Conservation (phyloP, 2,797 vertebrate genomes). For the Silurus lanzhouensis region DNA sequence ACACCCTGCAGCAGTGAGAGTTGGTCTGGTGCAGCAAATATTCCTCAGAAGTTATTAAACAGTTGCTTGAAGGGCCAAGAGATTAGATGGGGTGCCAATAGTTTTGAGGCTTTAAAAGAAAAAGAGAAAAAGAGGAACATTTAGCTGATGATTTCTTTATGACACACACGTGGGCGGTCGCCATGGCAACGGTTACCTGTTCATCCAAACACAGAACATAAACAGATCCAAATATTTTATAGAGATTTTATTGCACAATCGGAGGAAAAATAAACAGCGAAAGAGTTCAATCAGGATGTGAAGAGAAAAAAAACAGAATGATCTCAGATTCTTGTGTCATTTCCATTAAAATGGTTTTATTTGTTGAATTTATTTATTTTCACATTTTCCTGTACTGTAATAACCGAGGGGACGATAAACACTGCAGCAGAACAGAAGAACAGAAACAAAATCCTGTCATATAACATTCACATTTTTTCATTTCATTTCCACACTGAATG, state of each 20-base stretch:
- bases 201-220: constrained; percentile 39
- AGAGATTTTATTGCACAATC: neutral
- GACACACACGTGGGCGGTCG: constrained; percentile 54
- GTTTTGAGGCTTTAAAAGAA: constrained; percentile 25
- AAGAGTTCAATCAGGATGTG: neutral
- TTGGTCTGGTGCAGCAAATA: constrained; percentile 2
- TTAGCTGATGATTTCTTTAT: constrained; percentile 49
- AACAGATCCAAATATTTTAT: constrained; percentile 35
- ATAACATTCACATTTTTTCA: too few relatives aligned
- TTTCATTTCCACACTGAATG: neutral
- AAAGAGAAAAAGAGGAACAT: constrained; percentile 24
- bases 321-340: neutral
- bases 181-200: constrained; percentile 63
- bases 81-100: constrained; percentile 33
- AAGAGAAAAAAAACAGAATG: neutral
- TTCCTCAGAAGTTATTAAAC: constrained; percentile 16
- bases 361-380: neutral
- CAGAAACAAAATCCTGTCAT: neutral
- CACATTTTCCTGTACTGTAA: neutral
- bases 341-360: neutral
- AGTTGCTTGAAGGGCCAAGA: constrained; percentile 21
- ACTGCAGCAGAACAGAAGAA: neutral
- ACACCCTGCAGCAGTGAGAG: constrained; percentile 37
- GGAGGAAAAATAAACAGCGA: neutral
- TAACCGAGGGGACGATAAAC: neutral